Base-by-base conservation (phyloP, 1,140 invertebrate species). In the Cydia amplana region DNA sequence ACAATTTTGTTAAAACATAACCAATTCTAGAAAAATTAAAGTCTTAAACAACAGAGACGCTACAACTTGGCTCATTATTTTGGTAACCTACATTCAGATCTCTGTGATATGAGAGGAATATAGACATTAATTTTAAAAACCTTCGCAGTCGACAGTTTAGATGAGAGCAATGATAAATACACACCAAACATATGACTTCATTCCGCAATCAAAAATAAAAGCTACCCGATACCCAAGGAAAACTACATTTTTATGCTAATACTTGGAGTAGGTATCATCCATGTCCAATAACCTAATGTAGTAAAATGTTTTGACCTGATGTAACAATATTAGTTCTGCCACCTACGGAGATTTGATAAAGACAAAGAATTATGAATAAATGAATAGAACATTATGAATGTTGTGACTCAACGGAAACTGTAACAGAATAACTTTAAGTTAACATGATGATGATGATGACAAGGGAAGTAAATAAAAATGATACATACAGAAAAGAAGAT, bases 211-310 rank as follows among this genome's bases (percentile, higher is more conserved):
- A 4, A 64, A 67, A 64, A 25, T 64, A 28, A 25, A 67, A 67
- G 14, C 23, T 67, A 32, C 28, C 14, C 36, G 3, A 25, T 18
- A 25, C 23, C 16, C 64, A 67, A 67, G 64, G 64, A 32, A 67
- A 67, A 67, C 64, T 32, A 32, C 64, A 67, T 67, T 67, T 67
- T 28, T 67, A 67, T 32, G 64, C 28, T 67, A 32, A 67, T 67
- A 32, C 23, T 67, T 67, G n/a, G 25, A 36, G 14, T 67, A 32
- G 64, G 9, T 18, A 60, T 60, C 18, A n/a, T 23, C 20, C 18
- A 60, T 60, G 12, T 60, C 18, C 9, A 23, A 60, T 60, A 60
- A 23, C n/a, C n/a, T 51, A 18, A 51, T 51, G n/a, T 51, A 51
- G 5, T 6, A 51, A 51, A 51, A 51, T 12, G n/a, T n/a, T 51